phyloP scores from a whole-genome alignment of 2,113 vertebrate genomes.

The Taurulus bubalis region DNA sequence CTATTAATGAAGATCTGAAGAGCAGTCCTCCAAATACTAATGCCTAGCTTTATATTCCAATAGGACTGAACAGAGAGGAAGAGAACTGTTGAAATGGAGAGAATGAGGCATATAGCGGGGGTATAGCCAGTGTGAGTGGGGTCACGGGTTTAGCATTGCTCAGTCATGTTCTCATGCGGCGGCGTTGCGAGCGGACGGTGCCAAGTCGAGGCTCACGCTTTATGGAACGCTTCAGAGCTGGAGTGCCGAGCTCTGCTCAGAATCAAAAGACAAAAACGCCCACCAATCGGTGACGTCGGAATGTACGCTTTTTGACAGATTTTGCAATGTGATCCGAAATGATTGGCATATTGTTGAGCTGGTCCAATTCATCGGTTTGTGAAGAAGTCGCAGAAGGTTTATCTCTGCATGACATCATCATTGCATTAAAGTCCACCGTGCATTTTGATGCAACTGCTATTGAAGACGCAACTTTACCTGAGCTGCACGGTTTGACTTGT shows the following conservation, averaged over 20 bases:
- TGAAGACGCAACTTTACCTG: not conserved
- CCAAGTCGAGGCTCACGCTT: constrained; percentile 71
- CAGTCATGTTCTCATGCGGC: constrained; percentile 73
- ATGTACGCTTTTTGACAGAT: constrained; percentile 83
- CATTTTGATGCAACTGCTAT: not conserved
- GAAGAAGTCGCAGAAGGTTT: constrained; percentile 9
- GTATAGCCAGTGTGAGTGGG: constrained; percentile 44
- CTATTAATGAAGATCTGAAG: not conserved
- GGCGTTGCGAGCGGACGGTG: constrained; percentile 37
- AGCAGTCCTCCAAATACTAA: not conserved
- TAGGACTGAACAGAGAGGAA: not conserved
- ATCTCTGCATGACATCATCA: constrained; percentile 18
- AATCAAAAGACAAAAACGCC: constrained; percentile 76
- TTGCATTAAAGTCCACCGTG: constrained; percentile 6
- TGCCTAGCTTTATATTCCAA: not conserved
- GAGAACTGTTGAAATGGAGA: constrained; percentile 27
- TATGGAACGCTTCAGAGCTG: constrained; percentile 67
- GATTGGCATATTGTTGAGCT: constrained; percentile 70
- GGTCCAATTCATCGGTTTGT: too few species aligned
- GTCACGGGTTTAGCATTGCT: constrained; percentile 67
- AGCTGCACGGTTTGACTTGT: not conserved
- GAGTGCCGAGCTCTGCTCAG: constrained; percentile 65
- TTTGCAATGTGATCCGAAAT: too few species aligned
- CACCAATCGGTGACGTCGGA: constrained; percentile 66
- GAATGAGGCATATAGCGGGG: constrained; percentile 38